These are phyloP conservation scores for Centropus unirufus DNA, from an alignment of 2,113 vertebrate species.

Conservation along the genomic window DNA sequence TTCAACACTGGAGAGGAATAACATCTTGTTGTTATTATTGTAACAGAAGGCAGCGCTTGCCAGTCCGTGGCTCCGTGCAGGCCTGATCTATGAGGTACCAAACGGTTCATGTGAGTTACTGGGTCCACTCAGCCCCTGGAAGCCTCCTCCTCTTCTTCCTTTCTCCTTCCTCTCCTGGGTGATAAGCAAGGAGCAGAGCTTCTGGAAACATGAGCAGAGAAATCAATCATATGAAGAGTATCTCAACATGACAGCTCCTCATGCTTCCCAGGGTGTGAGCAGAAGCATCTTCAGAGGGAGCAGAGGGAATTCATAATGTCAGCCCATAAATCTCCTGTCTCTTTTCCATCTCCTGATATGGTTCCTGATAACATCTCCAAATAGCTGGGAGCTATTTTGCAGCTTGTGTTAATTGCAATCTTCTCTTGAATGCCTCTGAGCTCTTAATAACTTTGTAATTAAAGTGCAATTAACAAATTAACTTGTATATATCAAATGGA, in stretches of 20 bases:
- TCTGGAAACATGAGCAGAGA: not conserved
- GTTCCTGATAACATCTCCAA: slow-evolving; percentile 66
- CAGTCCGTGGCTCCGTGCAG: not conserved
- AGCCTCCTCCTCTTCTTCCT: not conserved
- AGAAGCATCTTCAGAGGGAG: not conserved
- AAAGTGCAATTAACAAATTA: slow-evolving; percentile 79
- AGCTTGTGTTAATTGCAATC: slow-evolving; percentile 67
- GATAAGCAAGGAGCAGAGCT: fast-evolving
- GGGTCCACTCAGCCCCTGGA: not conserved
- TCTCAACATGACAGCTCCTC: not conserved
- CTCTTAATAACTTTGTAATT: slow-evolving; percentile 78
- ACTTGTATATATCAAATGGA: slow-evolving; percentile 69
- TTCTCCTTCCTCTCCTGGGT: not conserved
- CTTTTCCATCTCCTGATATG: slow-evolving; percentile 3
- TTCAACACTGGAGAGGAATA: not conserved
- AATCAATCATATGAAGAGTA: not conserved
- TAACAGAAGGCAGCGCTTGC: not conserved
- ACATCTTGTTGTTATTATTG: fast-evolving
- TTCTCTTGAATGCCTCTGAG: slow-evolving; percentile 66
- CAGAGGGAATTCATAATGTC: not conserved
- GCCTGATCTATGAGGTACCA: not conserved
- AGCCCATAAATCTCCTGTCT: slow-evolving; percentile 59
- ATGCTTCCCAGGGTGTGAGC: not conserved
- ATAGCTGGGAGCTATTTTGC: slow-evolving; percentile 65
- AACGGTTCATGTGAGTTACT: fast-evolving